These are phyloP conservation scores for Micromys minutus DNA, from an alignment of 2,113 vertebrate species.

Conservation along the genomic window DNA sequence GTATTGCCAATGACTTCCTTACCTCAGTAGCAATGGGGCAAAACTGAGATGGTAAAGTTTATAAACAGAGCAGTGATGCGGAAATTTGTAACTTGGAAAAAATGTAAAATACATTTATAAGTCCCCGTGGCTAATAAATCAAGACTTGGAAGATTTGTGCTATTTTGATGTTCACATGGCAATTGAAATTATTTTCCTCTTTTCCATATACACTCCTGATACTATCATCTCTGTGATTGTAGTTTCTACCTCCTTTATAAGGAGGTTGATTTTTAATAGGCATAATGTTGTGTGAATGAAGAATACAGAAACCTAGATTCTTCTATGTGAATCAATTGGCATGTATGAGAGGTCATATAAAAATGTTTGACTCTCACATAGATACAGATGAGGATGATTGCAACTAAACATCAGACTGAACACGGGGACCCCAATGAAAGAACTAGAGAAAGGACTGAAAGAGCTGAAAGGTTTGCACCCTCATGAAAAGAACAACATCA, in stretches of 20 bases:
- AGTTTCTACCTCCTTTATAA: slow-evolving; percentile 55
- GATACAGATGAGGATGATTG: too few species aligned
- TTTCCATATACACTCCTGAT: slow-evolving; percentile 26
- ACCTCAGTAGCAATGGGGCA: background rate
- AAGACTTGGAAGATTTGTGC: slow-evolving; percentile 44
- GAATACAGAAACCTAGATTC: background rate
- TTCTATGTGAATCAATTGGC: slow-evolving; percentile 4
- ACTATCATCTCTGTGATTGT: background rate
- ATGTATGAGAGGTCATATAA: background rate
- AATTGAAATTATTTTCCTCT: slow-evolving; percentile 54
- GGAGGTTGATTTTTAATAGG: slow-evolving; percentile 22
- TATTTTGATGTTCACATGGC: slow-evolving; percentile 57
- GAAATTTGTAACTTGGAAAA: slow-evolving; percentile 20
- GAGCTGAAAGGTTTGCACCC: too few species aligned
- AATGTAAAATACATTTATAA: background rate
- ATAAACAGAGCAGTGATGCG: slow-evolving; percentile 45
- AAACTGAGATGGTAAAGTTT: slow-evolving; percentile 6
- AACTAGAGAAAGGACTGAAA: too few species aligned
- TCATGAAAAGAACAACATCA: too few species aligned
- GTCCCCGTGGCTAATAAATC: slow-evolving; percentile 42
- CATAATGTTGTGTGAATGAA: slow-evolving; percentile 10
- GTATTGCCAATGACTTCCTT: slow-evolving; percentile 32
- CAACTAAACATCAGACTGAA: too few species aligned
- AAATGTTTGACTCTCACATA: background rate
- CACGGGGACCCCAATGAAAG: too few species aligned